Evolutionary conservation across 1,140 invertebrate species (phyloP).

Genomic region (Globodera ellingtonae): DNA sequence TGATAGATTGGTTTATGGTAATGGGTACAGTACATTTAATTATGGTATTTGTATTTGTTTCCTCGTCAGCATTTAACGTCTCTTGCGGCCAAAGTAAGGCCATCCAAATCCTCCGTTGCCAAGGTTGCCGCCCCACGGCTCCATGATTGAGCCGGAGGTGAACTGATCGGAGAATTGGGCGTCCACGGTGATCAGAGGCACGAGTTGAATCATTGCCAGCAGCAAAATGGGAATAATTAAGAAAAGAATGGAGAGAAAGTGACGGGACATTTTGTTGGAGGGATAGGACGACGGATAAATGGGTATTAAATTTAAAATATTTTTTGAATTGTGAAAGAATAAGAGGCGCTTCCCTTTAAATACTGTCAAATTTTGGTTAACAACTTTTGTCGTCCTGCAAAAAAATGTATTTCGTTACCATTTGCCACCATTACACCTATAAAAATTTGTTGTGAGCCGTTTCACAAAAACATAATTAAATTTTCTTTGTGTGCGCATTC

Average conservation of each 20-base stretch:
- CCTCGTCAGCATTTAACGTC: background rate
- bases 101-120: background rate
- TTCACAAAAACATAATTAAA: background rate
- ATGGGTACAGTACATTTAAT: background rate
- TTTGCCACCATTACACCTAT: background rate
- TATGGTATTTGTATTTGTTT: background rate
- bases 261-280: background rate
- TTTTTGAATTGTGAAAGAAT: background rate
- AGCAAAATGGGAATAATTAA: background rate
- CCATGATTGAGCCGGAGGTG: background rate
- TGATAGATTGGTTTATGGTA: no score
- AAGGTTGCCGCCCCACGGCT: background rate
- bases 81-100: background rate
- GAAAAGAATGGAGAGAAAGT: background rate
- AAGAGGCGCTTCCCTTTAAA: background rate
- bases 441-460: background rate
- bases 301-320: no score
- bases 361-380: background rate
- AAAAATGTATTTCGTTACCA: background rate
- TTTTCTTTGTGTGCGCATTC: background rate
- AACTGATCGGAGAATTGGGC: background rate
- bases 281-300: background rate
- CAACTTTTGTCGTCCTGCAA: background rate
- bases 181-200: background rate
- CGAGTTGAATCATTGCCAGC: background rate